Conservation (phyloP, 2,888 invertebrate genomes). For the Monopis laevigella region DNA sequence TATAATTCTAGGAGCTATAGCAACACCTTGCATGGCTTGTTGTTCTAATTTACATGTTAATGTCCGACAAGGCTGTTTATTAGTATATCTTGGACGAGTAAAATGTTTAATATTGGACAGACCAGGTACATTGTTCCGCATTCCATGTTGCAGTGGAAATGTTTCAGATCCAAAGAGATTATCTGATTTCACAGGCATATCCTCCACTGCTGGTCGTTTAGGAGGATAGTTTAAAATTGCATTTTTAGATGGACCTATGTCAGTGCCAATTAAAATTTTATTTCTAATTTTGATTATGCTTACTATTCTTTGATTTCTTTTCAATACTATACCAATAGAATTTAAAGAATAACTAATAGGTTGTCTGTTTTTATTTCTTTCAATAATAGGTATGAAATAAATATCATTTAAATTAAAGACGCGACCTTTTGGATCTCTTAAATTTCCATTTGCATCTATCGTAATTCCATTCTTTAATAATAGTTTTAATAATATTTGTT, state of each 20-base stretch:
- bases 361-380: not conserved
- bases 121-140: too few relatives aligned
- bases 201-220: too few relatives aligned
- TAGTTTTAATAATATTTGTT: conserved; percentile 3
- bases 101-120: too few relatives aligned
- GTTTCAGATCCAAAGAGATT: too few relatives aligned
- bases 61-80: too few relatives aligned
- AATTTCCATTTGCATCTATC: conserved; percentile 26
- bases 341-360: not conserved
- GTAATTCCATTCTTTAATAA: conserved; percentile 24
- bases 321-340: conserved; percentile 2
- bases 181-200: too few relatives aligned
- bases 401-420: conserved; percentile 27
- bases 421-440: not conserved
- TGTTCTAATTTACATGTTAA: too few relatives aligned
- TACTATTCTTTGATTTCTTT: conserved; percentile 30
- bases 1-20: conserved; percentile 32
- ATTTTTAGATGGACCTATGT: too few relatives aligned
- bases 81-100: too few relatives aligned
- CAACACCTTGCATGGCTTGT: conserved; percentile 3
- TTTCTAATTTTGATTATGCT: conserved; percentile 37
- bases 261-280: too few relatives aligned
- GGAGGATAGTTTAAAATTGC: too few relatives aligned
- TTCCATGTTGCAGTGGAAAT: too few relatives aligned
- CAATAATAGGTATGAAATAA: conserved; percentile 29